phyloP scores from a whole-genome alignment of 2,888 invertebrate genomes.

The Ochropacha duplaris region DNA sequence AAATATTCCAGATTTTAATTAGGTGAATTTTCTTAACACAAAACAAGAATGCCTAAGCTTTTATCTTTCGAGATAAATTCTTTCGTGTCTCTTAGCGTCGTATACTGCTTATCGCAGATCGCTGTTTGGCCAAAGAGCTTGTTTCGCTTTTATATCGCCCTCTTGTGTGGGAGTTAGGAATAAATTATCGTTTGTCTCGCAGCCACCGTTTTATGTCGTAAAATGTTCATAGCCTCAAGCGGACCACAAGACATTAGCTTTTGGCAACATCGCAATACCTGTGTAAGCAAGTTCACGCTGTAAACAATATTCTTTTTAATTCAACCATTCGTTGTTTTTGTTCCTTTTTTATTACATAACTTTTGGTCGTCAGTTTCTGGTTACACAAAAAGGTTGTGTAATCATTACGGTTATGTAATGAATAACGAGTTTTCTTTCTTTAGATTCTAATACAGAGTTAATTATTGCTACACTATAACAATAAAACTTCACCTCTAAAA shows the following conservation, averaged over 20 bases:
- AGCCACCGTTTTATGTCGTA: constrained; percentile 17
- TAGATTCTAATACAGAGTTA: too few species aligned
- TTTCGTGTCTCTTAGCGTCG: constrained; percentile 12
- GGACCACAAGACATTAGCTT: constrained; percentile 14
- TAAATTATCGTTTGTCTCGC: constrained; percentile 21
- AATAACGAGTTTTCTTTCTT: too few species aligned
- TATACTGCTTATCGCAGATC: constrained; percentile 28
- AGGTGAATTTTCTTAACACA: constrained; percentile 4
- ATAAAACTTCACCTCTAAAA: neutral
- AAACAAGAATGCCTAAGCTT: constrained; percentile 20
- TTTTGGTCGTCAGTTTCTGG: neutral
- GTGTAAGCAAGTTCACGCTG: neutral
- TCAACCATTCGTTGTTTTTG: neutral
- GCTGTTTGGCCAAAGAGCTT: constrained; percentile 21
- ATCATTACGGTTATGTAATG: too few species aligned
- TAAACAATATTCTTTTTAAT: neutral
- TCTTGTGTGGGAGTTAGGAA: constrained; percentile 18
- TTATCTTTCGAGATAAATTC: constrained; percentile 30
- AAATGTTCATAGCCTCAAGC: constrained; percentile 19
- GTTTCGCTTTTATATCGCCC: constrained; percentile 16
- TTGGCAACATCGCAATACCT: neutral
- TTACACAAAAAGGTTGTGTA: neutral
- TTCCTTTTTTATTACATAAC: neutral
- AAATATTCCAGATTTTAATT: neutral
- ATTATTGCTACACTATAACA: too few species aligned